Base-by-base conservation (phyloP, 2,888 invertebrate genomes). In the Drosophila picticornis region DNA sequence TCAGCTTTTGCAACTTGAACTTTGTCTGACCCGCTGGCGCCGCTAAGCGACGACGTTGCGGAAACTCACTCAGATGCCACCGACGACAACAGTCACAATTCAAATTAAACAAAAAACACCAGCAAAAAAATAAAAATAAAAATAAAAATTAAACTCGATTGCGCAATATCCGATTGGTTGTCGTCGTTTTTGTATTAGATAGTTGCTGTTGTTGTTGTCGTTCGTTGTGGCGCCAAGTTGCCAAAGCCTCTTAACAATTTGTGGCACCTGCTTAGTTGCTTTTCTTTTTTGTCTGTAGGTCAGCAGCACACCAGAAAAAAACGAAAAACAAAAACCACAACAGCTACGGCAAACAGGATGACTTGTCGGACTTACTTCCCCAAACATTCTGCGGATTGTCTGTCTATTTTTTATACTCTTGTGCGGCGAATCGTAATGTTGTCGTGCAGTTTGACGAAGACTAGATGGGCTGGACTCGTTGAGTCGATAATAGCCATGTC, bases 91-190 rank as follows among this genome's bases (percentile, higher is more conserved):
- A 22, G 29, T 53, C 58, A 52, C 67, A 68, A 60, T 55, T 60
- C 62, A 77, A 81, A 68, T 65, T 55, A 46, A 46, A 46, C 13
- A 25, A 34, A 34, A 46, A 57, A 69, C 52, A 75, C 38, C 61
- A 29, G 25, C 13, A 64, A 64, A 19, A 48, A 63, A 22, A 53
- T 27, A 62, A 55, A 48, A 63, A 22, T 50, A 22, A 62, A 55
- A 79, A 32, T 2, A 46, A 25, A 46, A 46, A 46, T 16, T 55
- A 55, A 61, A 69, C 60, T 31, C 48, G 71, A 66, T 84, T 84
- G 85, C 85, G 84, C 83, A 84, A 84, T 68, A 73, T 84, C 87
- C 88, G 85, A 84, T 87, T 69, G 85, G 74, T 81, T 70, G 59
- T 38, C 25, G 46, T 38, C 38, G 36, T 27, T 53, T 40, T 48